Percentiles rank a stretch among this genome's conserved stretches.
These are phyloP conservation scores for Hemibagrus wyckioides DNA, from an alignment of 2,113 vertebrate genomes.

Conservation along the genomic window DNA sequence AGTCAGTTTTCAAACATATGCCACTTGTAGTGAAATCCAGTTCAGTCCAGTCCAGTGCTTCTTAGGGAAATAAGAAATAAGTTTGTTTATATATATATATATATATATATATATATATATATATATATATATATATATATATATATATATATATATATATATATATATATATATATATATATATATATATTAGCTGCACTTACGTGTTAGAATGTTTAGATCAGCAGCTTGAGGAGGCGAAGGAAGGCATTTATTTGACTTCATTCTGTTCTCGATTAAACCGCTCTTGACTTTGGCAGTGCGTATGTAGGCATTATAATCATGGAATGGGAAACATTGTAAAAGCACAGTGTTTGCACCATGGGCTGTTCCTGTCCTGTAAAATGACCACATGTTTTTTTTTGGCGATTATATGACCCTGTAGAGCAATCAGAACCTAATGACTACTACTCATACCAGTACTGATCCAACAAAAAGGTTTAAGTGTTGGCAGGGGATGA, in stretches of 20 bases:
- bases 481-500: background rate
- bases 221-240: background rate
- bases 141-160: too few relatives aligned
- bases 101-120: too few relatives aligned
- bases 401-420: background rate
- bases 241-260: constrained; percentile 2
- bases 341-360: background rate
- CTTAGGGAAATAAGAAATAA: background rate
- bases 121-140: too few relatives aligned
- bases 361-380: background rate
- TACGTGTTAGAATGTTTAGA: background rate
- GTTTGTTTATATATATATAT: too few relatives aligned
- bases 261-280: background rate
- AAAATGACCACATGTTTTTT: background rate
- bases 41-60: background rate
- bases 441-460: background rate
- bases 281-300: background rate
- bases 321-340: background rate
- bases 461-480: background rate
- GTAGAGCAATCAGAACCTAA: background rate
- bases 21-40: background rate
- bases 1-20: background rate
- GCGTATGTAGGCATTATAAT: background rate
- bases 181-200: too few relatives aligned
- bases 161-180: too few relatives aligned